phyloP scores from a whole-genome alignment of 2,888 invertebrate genomes.

The Alitta virens region DNA sequence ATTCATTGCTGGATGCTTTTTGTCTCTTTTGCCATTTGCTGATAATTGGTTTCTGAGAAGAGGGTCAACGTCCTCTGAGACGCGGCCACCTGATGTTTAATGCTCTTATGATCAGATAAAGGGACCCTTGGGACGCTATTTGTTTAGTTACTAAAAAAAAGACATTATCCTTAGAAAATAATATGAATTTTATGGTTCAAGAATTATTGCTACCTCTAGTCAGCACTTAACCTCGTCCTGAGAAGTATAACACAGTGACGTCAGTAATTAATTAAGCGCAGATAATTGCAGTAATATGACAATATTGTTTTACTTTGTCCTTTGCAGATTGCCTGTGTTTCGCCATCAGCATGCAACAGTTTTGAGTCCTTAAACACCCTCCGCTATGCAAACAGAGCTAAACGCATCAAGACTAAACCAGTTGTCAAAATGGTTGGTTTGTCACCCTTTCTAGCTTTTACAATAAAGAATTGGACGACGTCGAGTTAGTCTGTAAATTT shows the following conservation, averaged over 20 bases:
- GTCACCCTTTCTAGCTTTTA: background rate
- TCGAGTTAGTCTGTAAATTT: background rate
- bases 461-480: background rate
- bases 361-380: constrained; percentile 87
- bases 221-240: too few relatives aligned
- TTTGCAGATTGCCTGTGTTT: constrained; percentile 85
- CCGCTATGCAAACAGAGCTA: constrained; percentile 87
- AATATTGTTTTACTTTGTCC: background rate
- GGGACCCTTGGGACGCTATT: too few relatives aligned
- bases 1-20: too few relatives aligned
- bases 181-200: too few relatives aligned
- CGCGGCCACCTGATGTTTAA: background rate
- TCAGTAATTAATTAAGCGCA: too few relatives aligned
- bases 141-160: too few relatives aligned
- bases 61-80: background rate
- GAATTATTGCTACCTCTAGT: too few relatives aligned
- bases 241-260: too few relatives aligned
- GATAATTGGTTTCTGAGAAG: background rate
- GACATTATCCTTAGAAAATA: too few relatives aligned
- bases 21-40: background rate
- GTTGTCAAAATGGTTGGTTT: constrained; percentile 83
- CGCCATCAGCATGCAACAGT: constrained; percentile 81
- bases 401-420: constrained; percentile 88
- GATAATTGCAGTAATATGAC: too few relatives aligned
- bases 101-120: too few relatives aligned